Evolutionary conservation across 1,140 invertebrate genomes (phyloP).

Genomic region (Apis dorsata): DNA sequence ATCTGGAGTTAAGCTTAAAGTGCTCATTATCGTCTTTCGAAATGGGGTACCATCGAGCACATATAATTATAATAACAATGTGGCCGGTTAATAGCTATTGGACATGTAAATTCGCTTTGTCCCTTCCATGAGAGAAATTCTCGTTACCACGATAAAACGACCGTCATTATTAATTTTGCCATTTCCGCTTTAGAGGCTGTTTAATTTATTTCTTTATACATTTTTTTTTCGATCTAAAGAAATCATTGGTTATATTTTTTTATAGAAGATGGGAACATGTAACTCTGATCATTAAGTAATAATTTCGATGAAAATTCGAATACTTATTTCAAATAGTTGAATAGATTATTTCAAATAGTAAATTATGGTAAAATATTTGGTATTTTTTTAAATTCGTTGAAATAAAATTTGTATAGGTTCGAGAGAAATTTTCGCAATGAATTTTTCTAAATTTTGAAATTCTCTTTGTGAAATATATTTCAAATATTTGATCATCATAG

Average conservation of each 20-base stretch:
- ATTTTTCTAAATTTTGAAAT: no score
- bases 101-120: constrained; percentile 26
- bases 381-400: no score
- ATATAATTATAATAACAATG: constrained; percentile 41
- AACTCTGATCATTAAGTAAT: no score
- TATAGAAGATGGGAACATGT: not conserved
- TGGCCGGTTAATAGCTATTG: constrained; percentile 27
- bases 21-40: constrained; percentile 47
- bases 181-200: not conserved
- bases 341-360: no score
- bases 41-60: not conserved
- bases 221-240: not conserved
- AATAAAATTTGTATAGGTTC: no score
- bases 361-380: no score
- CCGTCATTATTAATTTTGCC: not conserved
- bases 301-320: no score
- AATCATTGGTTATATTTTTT: not conserved
- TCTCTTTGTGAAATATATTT: no score
- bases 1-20: constrained; percentile 47
- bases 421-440: no score
- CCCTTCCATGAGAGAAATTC: not conserved
- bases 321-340: no score
- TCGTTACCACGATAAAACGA: not conserved
- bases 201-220: not conserved
- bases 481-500: no score